Evolutionary conservation across 2,888 invertebrate genomes (phyloP), one percentile per base, ranked within the genome.

Genomic region (Pristionchus japonicus): DNA sequence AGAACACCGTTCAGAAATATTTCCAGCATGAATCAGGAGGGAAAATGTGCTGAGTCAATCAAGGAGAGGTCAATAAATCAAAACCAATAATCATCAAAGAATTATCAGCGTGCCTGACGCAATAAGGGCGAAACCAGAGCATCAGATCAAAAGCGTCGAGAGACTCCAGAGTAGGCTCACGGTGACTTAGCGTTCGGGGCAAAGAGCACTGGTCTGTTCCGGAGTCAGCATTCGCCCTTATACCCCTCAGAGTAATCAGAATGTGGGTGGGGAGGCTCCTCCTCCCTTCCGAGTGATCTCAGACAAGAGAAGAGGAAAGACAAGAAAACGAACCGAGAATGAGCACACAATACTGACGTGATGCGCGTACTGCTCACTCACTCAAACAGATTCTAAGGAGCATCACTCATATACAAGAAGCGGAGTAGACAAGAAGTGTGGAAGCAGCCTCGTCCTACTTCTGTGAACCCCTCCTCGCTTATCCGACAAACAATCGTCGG

Each of bases 281-380:
- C 74, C 70, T 11, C 34, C 11, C 31, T 37, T 40, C 74, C 40
- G 23, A 15, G n/a, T 34, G 27, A 15, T 67, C 67, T 67, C 67
- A 67, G 67, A 67, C 67, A 67, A 67, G 67, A 31, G 67, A 67
- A 61, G 61, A 61, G 61, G 61, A 27, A 61, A 7, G 23, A 9
- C 11, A 52, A 27, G 61, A 27, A 11, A 61, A 61, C 23, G 23
- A 61, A 11, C 67, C 34, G 67, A n/a, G 67, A 67, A 67, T 67
- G 67, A 74, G 40, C 74, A 74, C 74, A 74, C 74, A 74, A 37
- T 40, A n/a, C 74, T 74, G 74, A 74, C 74, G 74, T 74, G 74
- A 74, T 74, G 40, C 23, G 74, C 37, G 37, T 40, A 23, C 37
- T 2, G 49, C 49, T 49, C 7, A 49, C 15, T 17, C 49, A 49